These are phyloP conservation scores for Junonia oenone DNA, from an alignment of 2,888 invertebrate genomes.

Conservation along the genomic window DNA sequence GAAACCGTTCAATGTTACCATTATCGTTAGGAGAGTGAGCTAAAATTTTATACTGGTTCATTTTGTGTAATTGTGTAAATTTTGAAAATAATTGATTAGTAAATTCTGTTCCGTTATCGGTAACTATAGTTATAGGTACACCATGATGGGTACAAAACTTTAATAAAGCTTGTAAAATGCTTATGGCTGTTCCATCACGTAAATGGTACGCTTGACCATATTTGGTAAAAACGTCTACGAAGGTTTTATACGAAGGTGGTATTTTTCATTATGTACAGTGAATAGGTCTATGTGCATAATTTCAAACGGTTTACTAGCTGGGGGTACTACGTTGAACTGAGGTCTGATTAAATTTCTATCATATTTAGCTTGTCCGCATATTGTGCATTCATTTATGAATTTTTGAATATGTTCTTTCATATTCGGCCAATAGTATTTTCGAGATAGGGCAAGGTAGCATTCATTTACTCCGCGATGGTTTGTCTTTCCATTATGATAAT, in stretches of 20 bases:
- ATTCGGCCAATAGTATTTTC: conserved; percentile 33
- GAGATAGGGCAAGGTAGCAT: conserved; percentile 19
- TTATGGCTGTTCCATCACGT: conserved; percentile 20
- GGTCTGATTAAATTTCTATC: not conserved
- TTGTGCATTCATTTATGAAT: conserved; percentile 25
- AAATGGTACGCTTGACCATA: conserved; percentile 26
- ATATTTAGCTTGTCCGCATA: conserved; percentile 24
- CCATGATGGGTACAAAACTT: not conserved
- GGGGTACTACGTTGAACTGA: conserved; percentile 1
- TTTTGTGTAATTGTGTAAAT: not conserved
- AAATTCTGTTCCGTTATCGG: not conserved
- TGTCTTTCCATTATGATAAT: conserved; percentile 5
- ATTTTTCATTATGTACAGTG: conserved; percentile 20
- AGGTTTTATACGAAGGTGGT: too few species aligned
- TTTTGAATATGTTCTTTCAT: conserved; percentile 33
- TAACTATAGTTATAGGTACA: not conserved
- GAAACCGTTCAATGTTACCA: conserved; percentile 4
- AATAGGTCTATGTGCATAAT: conserved; percentile 26
- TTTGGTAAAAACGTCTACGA: conserved; percentile 22
- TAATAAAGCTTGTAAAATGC: conserved; percentile 17
- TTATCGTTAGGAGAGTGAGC: not conserved
- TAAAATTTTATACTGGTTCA: not conserved
- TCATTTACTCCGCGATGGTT: conserved; percentile 21
- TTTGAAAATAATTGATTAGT: not conserved
- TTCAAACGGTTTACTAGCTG: conserved; percentile 6